Evolutionary conservation across 2,113 vertebrate genomes (phyloP).

Genomic region (Porphyrio hochstetteri): DNA sequence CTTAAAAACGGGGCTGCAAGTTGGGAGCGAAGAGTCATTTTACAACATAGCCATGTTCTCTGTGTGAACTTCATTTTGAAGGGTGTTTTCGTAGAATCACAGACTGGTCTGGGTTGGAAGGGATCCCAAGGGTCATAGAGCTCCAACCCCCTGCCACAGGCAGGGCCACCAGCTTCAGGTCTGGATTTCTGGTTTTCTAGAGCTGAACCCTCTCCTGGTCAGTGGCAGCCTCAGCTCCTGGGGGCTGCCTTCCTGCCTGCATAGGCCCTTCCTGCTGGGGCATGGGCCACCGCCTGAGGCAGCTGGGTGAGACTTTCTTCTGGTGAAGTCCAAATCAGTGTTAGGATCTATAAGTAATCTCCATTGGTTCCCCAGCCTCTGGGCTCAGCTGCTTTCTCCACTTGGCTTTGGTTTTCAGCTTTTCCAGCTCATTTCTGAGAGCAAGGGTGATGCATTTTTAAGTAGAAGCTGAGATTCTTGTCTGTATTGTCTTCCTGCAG

Average conservation of each 20-base stretch:
- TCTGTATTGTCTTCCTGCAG: neutral
- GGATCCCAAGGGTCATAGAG: too few species aligned
- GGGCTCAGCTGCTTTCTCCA: neutral
- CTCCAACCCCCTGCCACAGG: too few species aligned
- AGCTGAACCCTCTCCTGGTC: neutral
- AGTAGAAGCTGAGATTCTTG: neutral
- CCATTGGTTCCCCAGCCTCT: neutral
- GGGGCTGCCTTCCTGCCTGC: rapidly evolving
- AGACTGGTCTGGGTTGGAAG: too few species aligned
- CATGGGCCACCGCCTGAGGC: rapidly evolving
- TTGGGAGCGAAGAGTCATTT: slow-evolving; percentile 7
- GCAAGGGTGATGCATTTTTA: neutral
- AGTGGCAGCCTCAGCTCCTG: neutral
- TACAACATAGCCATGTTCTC: neutral
- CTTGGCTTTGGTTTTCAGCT: neutral
- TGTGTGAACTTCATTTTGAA: neutral
- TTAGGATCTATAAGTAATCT: neutral
- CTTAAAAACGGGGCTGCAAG: slow-evolving; percentile 10
- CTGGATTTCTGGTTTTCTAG: too few species aligned
- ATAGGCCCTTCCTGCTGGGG: neutral
- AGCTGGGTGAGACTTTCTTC: neutral
- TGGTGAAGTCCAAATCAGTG: neutral
- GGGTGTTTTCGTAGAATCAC: too few species aligned
- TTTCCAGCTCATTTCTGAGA: neutral
- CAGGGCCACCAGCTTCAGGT: too few species aligned